Evolutionary conservation across 2,888 invertebrate genomes (phyloP), one percentile per base, ranked within the genome.

Genomic region (Cephus spinipes): DNA sequence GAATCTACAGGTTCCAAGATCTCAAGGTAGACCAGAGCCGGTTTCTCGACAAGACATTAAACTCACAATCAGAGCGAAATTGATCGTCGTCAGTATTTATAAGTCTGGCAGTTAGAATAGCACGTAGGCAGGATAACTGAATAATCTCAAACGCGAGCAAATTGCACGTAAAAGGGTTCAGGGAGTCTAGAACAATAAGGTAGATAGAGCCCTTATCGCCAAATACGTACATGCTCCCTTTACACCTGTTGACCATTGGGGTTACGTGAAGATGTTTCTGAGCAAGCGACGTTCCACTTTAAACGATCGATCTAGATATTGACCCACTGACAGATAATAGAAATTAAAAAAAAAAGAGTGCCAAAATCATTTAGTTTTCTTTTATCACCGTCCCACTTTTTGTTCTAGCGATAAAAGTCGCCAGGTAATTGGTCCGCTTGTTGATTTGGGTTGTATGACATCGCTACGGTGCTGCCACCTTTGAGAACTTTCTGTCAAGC

Each of bases 11-110:
- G 55, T 55, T 15, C 30, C 75, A 40, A 68, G 74, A 69, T 74
- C 76, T 81, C 81, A 78, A 78, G 77, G 77, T 71, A 79, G 81
- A 55, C 79, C 68, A 71, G 68, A 77, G 36, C 73, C 78, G 75
- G 79, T 80, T 79, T 78, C 73, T 32, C 74, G 78, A 69, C 77
- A 32, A 77, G 76, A 75, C 80, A 80, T 81, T 82, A 81, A 81
- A 80, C 78, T 81, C 75, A 32, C 76, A 76, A 69, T 76, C 77
- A 76, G 55, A 9, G 23, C 23, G 23, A 55, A 79, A 77, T 79
- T 69, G 76, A 79, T 32, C 74, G 71, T 40, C 76, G 74, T n/a
- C 40, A 34, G 35, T 81, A 77, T 79, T 81, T 79, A 81, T 79
- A 78, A 34, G 81, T 77, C 77, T 79, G 71, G 76, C 76, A 81